Evolutionary conservation across 1,140 invertebrate genomes (phyloP).

Genomic region (Pseudomyrmex sp.): DNA sequence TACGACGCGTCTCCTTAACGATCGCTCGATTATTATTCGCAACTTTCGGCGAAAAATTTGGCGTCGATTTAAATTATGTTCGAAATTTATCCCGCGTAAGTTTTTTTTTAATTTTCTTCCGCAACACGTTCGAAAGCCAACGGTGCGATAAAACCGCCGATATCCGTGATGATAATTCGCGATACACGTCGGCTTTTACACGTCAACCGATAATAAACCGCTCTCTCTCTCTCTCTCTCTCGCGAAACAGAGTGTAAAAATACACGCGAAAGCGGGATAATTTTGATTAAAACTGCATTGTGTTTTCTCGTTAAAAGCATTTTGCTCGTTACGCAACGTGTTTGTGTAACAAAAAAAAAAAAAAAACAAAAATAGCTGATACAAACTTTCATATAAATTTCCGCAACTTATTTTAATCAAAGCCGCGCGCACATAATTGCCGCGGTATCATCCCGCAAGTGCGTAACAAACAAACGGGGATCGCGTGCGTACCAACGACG

Average conservation of each 20-base stretch:
- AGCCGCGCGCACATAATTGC: neutral
- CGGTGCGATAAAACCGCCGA: neutral
- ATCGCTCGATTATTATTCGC: too few species aligned
- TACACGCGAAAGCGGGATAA: neutral
- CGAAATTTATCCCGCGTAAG: too few species aligned
- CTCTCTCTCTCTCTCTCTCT: neutral
- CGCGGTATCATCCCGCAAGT: neutral
- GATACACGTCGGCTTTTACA: neutral
- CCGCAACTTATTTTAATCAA: conserved; percentile 7
- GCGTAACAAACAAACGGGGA: conserved; percentile 1
- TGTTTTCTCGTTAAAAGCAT: conserved; percentile 9
- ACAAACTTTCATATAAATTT: conserved; percentile 6
- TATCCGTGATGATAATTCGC: conserved; percentile 8
- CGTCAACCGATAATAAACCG: neutral
- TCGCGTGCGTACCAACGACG: neutral
- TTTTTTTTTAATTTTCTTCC: too few species aligned
- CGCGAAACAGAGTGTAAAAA: neutral
- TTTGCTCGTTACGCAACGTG: neutral
- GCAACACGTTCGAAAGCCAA: neutral
- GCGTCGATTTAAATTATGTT: too few species aligned
- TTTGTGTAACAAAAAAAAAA: neutral
- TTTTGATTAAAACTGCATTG: conserved; percentile 11
- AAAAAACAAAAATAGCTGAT: neutral
- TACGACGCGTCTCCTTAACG: too few species aligned
- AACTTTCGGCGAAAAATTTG: too few species aligned